phyloP scores from a whole-genome alignment of 2,113 vertebrate species.

The Todiramphus chloris region DNA sequence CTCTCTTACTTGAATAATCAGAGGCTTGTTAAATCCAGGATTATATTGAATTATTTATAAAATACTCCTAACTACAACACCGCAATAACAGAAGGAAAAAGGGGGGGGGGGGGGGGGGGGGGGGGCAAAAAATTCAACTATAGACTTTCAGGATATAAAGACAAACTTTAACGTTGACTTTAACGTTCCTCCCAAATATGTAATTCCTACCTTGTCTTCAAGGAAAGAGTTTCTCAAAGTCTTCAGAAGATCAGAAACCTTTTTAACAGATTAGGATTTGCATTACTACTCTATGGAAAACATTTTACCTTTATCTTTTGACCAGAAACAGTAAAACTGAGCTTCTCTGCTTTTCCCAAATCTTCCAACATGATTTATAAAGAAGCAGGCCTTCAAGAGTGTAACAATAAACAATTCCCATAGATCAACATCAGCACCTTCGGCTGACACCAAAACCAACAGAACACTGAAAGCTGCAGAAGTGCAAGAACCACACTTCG shows the following conservation, averaged over 20 bases:
- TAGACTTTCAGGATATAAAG: not conserved
- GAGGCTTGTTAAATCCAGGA: not conserved
- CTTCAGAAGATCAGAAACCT: not conserved
- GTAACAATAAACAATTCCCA: not conserved
- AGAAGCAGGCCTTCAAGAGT: not conserved
- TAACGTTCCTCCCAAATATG: not conserved
- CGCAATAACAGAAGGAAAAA: not conserved
- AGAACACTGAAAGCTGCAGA: not conserved
- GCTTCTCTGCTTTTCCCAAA: not conserved
- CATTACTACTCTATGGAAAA: not conserved
- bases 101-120: no score
- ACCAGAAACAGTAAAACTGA: not conserved
- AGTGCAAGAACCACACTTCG: not conserved
- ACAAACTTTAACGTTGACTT: not conserved
- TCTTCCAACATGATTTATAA: not conserved
- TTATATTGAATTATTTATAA: not conserved
- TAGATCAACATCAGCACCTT: not conserved
- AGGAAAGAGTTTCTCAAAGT: not conserved
- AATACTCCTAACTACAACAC: not conserved
- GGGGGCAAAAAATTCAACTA: not conserved
- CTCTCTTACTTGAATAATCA: not conserved
- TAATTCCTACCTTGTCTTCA: not conserved
- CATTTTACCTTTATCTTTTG: not conserved
- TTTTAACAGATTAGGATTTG: not conserved
- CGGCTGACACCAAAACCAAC: not conserved